Percentiles rank a stretch among this genome's conserved stretches.
phyloP scores from a whole-genome alignment of 2,888 invertebrate species.

The Acronicta psi region DNA sequence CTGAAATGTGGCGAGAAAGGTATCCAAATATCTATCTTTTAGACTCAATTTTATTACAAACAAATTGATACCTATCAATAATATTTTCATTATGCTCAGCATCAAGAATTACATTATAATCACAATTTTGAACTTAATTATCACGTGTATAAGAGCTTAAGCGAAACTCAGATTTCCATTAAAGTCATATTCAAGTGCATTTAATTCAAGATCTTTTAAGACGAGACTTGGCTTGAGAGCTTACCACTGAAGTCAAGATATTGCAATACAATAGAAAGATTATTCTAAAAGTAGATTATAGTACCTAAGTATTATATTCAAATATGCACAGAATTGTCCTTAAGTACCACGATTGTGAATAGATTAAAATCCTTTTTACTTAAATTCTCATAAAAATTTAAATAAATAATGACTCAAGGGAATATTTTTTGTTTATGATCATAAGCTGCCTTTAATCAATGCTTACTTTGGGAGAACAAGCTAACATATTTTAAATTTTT shows the following conservation, averaged over 20 bases:
- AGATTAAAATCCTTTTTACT: slow-evolving; percentile 71
- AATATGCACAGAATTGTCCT: slow-evolving; percentile 46
- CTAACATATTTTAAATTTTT: too few relatives aligned
- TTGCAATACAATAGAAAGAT: slow-evolving; percentile 54
- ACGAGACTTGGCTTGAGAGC: slow-evolving; percentile 14
- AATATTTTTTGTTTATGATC: slow-evolving; percentile 59
- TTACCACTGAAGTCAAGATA: slow-evolving; percentile 26
- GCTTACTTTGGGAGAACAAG: slow-evolving; percentile 59
- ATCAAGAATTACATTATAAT: too few relatives aligned
- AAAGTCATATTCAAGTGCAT: slow-evolving; percentile 23
- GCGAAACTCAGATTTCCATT: not conserved
- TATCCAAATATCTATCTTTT: too few relatives aligned
- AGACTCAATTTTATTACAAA: too few relatives aligned
- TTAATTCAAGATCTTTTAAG: slow-evolving; percentile 33
- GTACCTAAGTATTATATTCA: slow-evolving; percentile 47
- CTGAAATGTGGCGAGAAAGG: too few relatives aligned
- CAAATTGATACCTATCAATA: too few relatives aligned
- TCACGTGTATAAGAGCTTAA: not conserved
- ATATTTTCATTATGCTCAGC: too few relatives aligned
- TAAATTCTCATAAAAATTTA: slow-evolving; percentile 77
- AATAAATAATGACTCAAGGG: slow-evolving; percentile 70
- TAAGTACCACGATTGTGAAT: slow-evolving; percentile 54
- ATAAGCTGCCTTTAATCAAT: slow-evolving; percentile 67
- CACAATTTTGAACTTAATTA: not conserved
- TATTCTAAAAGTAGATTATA: slow-evolving; percentile 45